A percentile compares a stretch with the other conserved stretches of the same genome.
Conservation (phyloP, 2,113 vertebrate species). For the Mellivora capensis region DNA sequence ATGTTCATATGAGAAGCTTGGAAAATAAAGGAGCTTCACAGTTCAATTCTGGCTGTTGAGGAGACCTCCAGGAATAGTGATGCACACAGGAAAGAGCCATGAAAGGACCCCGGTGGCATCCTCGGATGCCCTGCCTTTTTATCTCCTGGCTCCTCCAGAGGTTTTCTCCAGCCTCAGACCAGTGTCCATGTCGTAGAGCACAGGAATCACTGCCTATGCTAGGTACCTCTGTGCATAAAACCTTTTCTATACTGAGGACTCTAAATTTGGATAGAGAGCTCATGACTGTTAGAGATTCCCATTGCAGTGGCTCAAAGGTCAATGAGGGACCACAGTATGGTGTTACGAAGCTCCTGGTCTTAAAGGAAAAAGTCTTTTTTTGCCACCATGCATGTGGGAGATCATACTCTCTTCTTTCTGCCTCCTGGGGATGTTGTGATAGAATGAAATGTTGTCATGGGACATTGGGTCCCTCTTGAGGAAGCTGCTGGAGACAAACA, state of each 20-base stretch:
- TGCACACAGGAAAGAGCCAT: background rate
- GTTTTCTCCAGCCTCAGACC: background rate
- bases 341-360: background rate
- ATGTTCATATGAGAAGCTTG: background rate
- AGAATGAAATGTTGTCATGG: background rate
- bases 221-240: background rate
- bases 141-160: background rate
- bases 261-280: background rate
- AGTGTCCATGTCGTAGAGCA: background rate
- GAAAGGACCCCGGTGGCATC: background rate
- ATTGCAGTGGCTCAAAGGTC: background rate
- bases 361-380: background rate
- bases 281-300: background rate
- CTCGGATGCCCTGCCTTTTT: background rate
- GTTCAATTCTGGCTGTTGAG: background rate
- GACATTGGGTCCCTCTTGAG: background rate
- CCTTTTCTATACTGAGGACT: background rate
- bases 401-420: background rate
- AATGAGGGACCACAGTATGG: background rate
- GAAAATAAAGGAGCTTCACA: background rate
- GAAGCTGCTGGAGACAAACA: background rate
- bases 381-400: background rate
- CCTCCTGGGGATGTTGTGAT: background rate
- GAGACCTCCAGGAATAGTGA: background rate
- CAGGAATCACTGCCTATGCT: background rate